These are phyloP conservation scores for Agriopis leucophaearia DNA, from an alignment of 2,888 invertebrate species.

Conservation along the genomic window DNA sequence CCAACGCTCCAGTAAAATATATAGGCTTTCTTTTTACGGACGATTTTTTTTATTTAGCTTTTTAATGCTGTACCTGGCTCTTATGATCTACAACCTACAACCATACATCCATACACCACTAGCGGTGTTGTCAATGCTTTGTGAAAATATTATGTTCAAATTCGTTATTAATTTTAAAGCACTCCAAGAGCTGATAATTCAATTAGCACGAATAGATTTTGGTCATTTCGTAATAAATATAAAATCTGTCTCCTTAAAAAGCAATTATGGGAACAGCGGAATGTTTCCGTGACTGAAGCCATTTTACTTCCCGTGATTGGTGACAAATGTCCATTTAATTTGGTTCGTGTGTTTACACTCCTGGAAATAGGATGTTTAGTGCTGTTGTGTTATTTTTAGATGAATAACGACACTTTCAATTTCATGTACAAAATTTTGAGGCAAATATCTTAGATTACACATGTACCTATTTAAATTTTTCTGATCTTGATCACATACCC, in stretches of 20 bases:
- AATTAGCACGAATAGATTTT: constrained; percentile 3
- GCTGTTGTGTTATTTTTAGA: background rate
- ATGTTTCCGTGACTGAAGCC: constrained; percentile 14
- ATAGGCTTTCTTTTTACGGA: no score
- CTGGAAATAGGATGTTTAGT: background rate
- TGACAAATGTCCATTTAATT: constrained; percentile 7
- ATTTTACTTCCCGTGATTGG: constrained; percentile 10
- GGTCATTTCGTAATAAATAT: background rate
- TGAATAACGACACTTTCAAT: background rate
- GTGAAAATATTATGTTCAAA: no score
- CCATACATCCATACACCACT: no score
- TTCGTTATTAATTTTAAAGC: background rate
- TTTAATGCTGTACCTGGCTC: no score
- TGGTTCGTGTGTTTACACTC: constrained; percentile 1
- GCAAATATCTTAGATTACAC: no score
- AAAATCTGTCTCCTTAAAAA: constrained; percentile 10
- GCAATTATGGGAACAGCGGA: background rate
- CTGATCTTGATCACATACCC: no score
- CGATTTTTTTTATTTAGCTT: no score
- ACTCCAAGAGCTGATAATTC: background rate
- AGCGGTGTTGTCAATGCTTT: background rate
- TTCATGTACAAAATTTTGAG: no score
- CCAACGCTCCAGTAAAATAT: no score
- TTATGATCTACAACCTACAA: no score
- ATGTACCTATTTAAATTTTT: no score